Percentiles rank a stretch among this genome's conserved stretches.
Conservation (phyloP, 2,113 vertebrate genomes). For the Calypte anna region DNA sequence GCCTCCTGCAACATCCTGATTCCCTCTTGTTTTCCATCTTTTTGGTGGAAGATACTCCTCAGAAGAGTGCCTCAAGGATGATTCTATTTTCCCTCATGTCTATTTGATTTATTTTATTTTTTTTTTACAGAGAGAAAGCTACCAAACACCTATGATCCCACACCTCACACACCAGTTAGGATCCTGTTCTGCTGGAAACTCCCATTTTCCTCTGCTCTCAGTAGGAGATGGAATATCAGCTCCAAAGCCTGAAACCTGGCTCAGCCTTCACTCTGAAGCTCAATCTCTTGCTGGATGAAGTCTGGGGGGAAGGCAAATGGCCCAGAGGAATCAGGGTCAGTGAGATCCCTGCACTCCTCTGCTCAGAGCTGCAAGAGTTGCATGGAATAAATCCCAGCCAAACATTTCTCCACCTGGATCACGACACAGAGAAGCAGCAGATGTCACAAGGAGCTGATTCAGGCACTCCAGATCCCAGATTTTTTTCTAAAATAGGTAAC, state of each 20-base stretch:
- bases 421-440: neutral
- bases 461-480: neutral
- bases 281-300: rapidly evolving
- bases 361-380: neutral
- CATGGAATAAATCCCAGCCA: neutral
- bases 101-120: too few relatives aligned
- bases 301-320: neutral
- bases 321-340: too few relatives aligned
- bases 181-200: neutral
- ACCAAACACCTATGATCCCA: neutral
- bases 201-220: neutral
- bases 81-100: neutral
- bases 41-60: neutral
- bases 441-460: neutral
- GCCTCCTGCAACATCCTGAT: neutral
- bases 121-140: neutral
- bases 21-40: neutral
- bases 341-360: neutral
- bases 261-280: neutral
- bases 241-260: neutral
- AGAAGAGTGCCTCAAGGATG: neutral
- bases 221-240: neutral
- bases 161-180: neutral
- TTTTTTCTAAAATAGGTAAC: neutral
- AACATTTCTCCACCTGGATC: neutral